Evolutionary conservation across 92 coral and sea anemone genomes (phyloP).

Genomic region (Zoanthus solanderi): DNA sequence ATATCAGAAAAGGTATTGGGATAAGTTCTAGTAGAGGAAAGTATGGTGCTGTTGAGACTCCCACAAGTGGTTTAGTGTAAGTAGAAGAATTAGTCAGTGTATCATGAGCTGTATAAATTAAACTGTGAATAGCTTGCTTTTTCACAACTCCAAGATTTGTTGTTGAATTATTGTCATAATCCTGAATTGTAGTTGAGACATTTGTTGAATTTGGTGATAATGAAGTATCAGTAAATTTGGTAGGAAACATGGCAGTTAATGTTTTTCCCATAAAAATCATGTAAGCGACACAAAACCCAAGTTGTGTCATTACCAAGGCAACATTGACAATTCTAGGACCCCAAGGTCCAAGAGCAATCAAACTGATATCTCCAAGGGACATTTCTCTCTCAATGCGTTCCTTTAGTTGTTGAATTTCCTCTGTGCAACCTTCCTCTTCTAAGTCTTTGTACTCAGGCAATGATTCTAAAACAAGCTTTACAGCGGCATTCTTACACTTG

Average conservation of each 20-base stretch:
- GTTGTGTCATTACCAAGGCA: slow-evolving; percentile 89
- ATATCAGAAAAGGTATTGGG: slow-evolving; percentile 86
- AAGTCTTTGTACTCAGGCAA: slow-evolving; percentile 78
- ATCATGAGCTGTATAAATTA: slow-evolving; percentile 26
- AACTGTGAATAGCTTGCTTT: not conserved
- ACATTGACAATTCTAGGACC: slow-evolving; percentile 85
- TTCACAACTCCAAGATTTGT: slow-evolving; percentile 27
- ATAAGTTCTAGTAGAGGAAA: slow-evolving; percentile 81
- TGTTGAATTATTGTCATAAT: not conserved
- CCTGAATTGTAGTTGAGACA: not conserved
- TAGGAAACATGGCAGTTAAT: slow-evolving; percentile 86
- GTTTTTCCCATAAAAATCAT: slow-evolving; percentile 97
- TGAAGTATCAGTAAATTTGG: slow-evolving; percentile 23
- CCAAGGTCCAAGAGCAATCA: slow-evolving; percentile 90
- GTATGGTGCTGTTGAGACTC: slow-evolving; percentile 73
- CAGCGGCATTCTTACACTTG: slow-evolving; percentile 94
- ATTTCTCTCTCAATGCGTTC: slow-evolving; percentile 81
- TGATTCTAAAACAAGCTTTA: slow-evolving; percentile 83
- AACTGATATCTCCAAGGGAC: slow-evolving; percentile 93
- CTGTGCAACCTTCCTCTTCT: slow-evolving; percentile 70
- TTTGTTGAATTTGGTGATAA: slow-evolving; percentile 24
- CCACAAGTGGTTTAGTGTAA: slow-evolving; percentile 51
- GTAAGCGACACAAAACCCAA: slow-evolving; percentile 94
- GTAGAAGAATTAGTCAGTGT: slow-evolving; percentile 59
- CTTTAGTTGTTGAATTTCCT: slow-evolving; percentile 72